A percentile compares a stretch with the other conserved stretches of the same genome.
phyloP scores from a whole-genome alignment of 2,888 invertebrate genomes.

The Rhaphigaster nebulosa region DNA sequence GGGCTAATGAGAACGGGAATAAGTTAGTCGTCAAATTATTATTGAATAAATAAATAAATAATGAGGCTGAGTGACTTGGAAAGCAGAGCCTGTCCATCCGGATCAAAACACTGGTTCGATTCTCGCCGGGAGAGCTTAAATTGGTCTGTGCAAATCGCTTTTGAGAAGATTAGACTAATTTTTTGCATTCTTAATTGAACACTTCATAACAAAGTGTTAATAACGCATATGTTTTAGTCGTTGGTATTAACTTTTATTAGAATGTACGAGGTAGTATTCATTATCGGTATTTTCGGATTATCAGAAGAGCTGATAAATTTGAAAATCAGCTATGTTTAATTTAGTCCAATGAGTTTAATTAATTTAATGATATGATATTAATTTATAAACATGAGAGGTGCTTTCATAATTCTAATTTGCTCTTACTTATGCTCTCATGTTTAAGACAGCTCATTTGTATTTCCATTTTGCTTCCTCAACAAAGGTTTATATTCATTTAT shows the following conservation, averaged over 20 bases:
- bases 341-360: too few relatives aligned
- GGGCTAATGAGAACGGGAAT: not conserved
- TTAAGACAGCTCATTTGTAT: too few relatives aligned
- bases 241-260: not conserved
- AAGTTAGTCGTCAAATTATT: constrained; percentile 31
- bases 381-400: too few relatives aligned
- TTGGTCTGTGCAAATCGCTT: not conserved
- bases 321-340: too few relatives aligned
- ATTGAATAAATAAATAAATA: constrained; percentile 29
- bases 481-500: too few relatives aligned
- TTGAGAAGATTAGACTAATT: not conserved
- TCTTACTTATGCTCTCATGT: too few relatives aligned
- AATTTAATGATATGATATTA: too few relatives aligned
- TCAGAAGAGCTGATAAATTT: too few relatives aligned
- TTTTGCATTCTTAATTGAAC: not conserved
- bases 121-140: not conserved
- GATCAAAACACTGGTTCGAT: constrained; percentile 16
- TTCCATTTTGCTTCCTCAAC: too few relatives aligned
- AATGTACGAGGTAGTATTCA: too few relatives aligned
- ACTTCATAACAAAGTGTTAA: not conserved
- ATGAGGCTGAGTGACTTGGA: not conserved
- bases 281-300: too few relatives aligned
- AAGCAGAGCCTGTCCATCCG: constrained; percentile 7
- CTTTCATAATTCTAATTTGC: too few relatives aligned
- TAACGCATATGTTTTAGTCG: not conserved